Conservation (phyloP, 2,113 vertebrate species). For the western clawed frog (Xenopus tropicalis) region UCB_Xtro_10.0 CM004446.2:120092501-120093000, state of each 20-base stretch:
- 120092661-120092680: conserved; percentile 93
- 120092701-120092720: conserved; percentile 44
- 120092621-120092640: too few species aligned
- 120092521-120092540: too few species aligned
- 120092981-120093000: background rate
- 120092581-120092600: too few species aligned
- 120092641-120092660: conserved; percentile 60
- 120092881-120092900: conserved; percentile 12
- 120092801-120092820: conserved; percentile 12
- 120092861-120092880: conserved; percentile 1
- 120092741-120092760: conserved; percentile 26
- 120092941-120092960: background rate
- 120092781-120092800: conserved; percentile 50
- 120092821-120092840: conserved; percentile 15
- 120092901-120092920: conserved; percentile 31
- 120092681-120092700: conserved; percentile 95
- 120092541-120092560: too few species aligned
- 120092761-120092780: conserved; percentile 68
- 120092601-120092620: too few species aligned
- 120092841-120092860: conserved; percentile 5
- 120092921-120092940: background rate
- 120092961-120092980: background rate
- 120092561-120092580: too few species aligned
- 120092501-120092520: too few species aligned
- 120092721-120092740: conserved; percentile 23